phyloP scores from a whole-genome alignment of 53 echinoderm and acorn worm species.

The Luidia sarsii region DNA sequence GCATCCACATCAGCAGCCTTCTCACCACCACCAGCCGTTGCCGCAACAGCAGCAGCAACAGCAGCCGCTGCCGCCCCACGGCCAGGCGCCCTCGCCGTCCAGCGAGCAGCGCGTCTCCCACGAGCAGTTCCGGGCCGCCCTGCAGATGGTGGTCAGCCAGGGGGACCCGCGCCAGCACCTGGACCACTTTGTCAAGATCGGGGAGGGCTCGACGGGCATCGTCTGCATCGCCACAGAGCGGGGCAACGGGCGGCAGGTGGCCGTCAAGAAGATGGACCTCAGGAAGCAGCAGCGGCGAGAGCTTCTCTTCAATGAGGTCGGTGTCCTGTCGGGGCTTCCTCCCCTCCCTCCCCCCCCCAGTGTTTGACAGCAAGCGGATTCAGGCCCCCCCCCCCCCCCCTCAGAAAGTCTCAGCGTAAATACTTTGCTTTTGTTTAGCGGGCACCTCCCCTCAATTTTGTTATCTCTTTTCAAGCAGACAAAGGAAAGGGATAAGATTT shows the following conservation, averaged over 20 bases:
- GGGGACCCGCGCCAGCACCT: constrained; percentile 76
- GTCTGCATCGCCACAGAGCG: constrained; percentile 94
- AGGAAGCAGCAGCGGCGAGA: constrained; percentile 98
- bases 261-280: constrained; percentile 99
- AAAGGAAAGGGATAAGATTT: too few species aligned
- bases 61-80: constrained; percentile 19
- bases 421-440: too few species aligned
- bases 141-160: constrained; percentile 93
- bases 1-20: constrained; percentile 22
- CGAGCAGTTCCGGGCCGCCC: constrained; percentile 92
- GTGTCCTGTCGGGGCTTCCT: not conserved
- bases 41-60: constrained; percentile 49
- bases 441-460: too few species aligned
- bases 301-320: constrained; percentile 95
- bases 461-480: too few species aligned
- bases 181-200: constrained; percentile 97
- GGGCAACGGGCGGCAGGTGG: constrained; percentile 79
- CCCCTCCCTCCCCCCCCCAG: not conserved
- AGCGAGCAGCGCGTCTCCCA: constrained; percentile 91
- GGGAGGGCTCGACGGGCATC: constrained; percentile 98
- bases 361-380: not conserved
- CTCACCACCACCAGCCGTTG: constrained; percentile 4
- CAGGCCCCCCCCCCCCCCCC: too few species aligned
- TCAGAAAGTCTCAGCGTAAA: too few species aligned
- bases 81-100: constrained; percentile 56